Evolutionary conservation across 2,797 vertebrate species (phyloP).

Genomic region (Crenuchus spilurus): DNA sequence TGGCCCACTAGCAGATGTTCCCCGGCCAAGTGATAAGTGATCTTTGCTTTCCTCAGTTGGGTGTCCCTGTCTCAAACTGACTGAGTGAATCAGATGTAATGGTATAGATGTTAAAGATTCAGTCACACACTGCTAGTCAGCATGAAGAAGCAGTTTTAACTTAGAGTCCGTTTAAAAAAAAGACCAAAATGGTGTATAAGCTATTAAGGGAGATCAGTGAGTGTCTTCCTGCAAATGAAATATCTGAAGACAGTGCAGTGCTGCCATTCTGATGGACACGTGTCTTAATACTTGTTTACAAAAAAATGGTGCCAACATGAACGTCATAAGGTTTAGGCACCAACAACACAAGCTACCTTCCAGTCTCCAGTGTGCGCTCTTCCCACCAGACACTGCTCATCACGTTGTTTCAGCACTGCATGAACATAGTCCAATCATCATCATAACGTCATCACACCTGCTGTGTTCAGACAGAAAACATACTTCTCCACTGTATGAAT

Average conservation of each 20-base stretch:
- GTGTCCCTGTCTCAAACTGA: not conserved
- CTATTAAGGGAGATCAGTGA: not conserved
- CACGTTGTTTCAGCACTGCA: too few species aligned
- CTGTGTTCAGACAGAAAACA: too few species aligned
- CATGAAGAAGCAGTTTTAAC: not conserved
- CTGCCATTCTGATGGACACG: not conserved
- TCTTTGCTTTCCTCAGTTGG: not conserved
- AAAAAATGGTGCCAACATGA: not conserved
- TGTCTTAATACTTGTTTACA: not conserved
- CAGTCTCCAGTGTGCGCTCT: too few species aligned
- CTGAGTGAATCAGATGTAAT: not conserved
- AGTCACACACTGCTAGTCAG: not conserved
- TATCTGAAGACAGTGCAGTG: not conserved
- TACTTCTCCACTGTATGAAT: too few species aligned
- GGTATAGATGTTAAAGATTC: not conserved
- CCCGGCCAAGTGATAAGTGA: too few species aligned
- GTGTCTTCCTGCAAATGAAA: not conserved
- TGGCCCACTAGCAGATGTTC: too few species aligned
- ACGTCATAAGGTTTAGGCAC: not conserved
- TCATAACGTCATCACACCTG: too few species aligned
- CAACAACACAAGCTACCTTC: too few species aligned
- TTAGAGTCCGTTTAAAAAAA: not conserved
- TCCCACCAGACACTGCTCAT: too few species aligned
- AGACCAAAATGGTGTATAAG: constrained; percentile 27
- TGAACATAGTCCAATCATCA: too few species aligned